Evolutionary conservation across 2,888 invertebrate genomes (phyloP).

Genomic region (Podabrus alpinus): DNA sequence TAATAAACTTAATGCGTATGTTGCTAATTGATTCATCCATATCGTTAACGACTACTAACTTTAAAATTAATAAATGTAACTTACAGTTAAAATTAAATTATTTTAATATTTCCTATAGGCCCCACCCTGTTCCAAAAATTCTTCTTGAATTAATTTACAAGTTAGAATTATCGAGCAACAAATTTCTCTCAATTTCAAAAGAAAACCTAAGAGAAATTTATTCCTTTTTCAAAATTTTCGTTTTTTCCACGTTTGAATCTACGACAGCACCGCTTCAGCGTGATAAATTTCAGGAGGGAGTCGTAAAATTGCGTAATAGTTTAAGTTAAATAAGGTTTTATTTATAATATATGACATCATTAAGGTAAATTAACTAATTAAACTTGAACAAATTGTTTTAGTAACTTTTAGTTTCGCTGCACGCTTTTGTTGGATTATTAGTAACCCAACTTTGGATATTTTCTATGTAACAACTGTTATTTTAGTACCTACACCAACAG

Average conservation of each 20-base stretch:
- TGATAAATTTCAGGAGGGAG: conserved; percentile 6
- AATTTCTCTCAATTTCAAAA: too few species aligned
- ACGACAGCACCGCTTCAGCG: too few species aligned
- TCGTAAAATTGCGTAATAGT: conserved; percentile 11
- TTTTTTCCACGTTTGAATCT: neutral
- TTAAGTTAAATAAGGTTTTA: conserved; percentile 11
- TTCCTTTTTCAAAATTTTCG: neutral
- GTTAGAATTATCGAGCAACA: too few species aligned
- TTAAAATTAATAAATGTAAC: neutral
- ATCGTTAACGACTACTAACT: neutral
- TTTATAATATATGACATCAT: conserved; percentile 24
- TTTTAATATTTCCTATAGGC: too few species aligned
- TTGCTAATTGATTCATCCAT: neutral
- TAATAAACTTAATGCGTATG: neutral
- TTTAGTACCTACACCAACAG: conserved; percentile 11
- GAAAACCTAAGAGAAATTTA: too few species aligned
- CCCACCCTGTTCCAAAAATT: too few species aligned
- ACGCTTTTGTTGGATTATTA: conserved; percentile 30
- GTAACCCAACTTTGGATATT: conserved; percentile 23
- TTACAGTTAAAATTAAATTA: too few species aligned
- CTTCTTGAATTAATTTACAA: too few species aligned
- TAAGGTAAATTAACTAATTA: conserved; percentile 32
- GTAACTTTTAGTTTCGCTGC: conserved; percentile 26
- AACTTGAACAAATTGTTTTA: conserved; percentile 31
- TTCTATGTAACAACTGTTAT: conserved; percentile 19